phyloP scores from a whole-genome alignment of 2,113 vertebrate genomes.

The Chamaea fasciata region DNA sequence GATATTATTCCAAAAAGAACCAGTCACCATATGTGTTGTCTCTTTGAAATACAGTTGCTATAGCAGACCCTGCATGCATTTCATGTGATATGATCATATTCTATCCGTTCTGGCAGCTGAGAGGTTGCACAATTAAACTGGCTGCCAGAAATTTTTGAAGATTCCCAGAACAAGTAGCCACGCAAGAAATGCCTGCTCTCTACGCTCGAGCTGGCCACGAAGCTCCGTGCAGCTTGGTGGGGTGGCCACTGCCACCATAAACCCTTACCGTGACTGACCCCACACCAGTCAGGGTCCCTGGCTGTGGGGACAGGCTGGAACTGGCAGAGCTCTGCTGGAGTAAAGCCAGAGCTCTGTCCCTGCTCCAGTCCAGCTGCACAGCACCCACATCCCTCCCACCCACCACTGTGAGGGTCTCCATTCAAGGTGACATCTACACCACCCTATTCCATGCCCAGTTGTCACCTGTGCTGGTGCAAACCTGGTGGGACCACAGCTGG shows the following conservation, averaged over 20 bases:
- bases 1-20: slow-evolving; percentile 70
- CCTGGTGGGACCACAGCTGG: neutral
- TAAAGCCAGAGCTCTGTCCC: neutral
- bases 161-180: slow-evolving; percentile 55
- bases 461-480: fast-evolving
- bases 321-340: neutral
- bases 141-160: slow-evolving; percentile 64
- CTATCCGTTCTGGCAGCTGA: slow-evolving; percentile 66
- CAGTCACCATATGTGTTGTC: slow-evolving; percentile 68
- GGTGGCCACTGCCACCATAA: neutral
- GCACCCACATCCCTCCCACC: neutral
- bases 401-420: neutral
- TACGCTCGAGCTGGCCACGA: neutral
- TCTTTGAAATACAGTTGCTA: slow-evolving; percentile 67
- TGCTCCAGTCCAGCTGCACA: neutral
- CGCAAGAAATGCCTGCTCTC: slow-evolving; percentile 24
- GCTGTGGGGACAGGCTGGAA: neutral
- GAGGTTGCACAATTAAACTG: slow-evolving; percentile 63
- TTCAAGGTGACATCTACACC: neutral
- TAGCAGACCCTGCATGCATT: slow-evolving; percentile 66
- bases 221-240: fast-evolving
- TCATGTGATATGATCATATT: slow-evolving; percentile 68
- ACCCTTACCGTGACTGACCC: neutral
- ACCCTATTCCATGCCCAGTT: fast-evolving
- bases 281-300: fast-evolving